These are phyloP conservation scores for Copsychus sechellarum DNA, from an alignment of 2,113 vertebrate species.

Conservation along the genomic window DNA sequence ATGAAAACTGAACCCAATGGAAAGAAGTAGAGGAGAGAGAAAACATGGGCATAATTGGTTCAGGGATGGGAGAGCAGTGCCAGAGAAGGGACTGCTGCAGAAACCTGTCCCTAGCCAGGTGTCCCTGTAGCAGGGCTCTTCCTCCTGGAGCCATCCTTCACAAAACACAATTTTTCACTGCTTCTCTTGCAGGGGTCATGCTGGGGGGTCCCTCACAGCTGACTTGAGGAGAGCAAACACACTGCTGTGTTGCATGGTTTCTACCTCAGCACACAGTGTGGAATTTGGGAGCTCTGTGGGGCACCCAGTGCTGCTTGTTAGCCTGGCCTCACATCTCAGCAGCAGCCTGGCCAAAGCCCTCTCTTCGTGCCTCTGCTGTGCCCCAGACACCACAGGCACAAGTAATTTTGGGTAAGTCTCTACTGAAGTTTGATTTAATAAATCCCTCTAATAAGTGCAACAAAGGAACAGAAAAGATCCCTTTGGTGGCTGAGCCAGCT, in stretches of 20 bases:
- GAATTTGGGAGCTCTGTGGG: neutral
- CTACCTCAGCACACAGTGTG: neutral
- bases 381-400: constrained; percentile 14
- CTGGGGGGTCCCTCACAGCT: neutral
- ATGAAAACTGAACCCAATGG: neutral
- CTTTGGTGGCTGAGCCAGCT: constrained; percentile 55
- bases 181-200: neutral
- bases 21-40: neutral
- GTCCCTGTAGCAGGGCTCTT: neutral
- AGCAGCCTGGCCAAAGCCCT: neutral
- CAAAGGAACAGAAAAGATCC: constrained; percentile 26
- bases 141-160: neutral
- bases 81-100: neutral
- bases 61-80: neutral
- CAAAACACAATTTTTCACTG: neutral
- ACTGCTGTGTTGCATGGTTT: neutral
- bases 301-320: neutral
- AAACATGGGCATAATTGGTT: neutral
- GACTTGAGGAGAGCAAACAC: rapidly evolving
- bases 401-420: neutral
- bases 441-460: constrained; percentile 46
- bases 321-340: constrained; percentile 8
- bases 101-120: neutral
- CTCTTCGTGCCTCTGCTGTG: neutral
- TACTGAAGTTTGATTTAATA: constrained; percentile 40